Evolutionary conservation across 2,888 invertebrate species (phyloP).

Genomic region (Galerucella nymphaeae): DNA sequence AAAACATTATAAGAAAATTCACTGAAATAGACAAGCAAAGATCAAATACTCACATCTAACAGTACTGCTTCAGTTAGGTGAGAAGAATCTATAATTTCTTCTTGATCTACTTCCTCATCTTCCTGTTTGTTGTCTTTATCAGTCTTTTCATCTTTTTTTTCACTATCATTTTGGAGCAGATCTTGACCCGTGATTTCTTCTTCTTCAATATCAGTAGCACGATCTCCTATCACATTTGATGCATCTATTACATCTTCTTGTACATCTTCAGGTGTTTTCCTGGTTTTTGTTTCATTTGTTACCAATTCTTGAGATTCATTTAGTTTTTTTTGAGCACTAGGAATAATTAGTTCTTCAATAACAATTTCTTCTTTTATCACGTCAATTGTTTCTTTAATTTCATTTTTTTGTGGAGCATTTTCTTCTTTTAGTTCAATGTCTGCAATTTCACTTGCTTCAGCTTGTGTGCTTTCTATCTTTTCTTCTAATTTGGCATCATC

Average conservation of each 20-base stretch:
- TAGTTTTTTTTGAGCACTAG: background rate
- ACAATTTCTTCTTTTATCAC: slow-evolving; percentile 22
- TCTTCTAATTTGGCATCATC: slow-evolving; percentile 21
- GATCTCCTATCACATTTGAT: background rate
- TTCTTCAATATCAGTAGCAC: background rate
- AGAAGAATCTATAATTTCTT: slow-evolving; percentile 36
- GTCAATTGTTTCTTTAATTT: slow-evolving; percentile 15
- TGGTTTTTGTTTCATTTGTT: background rate
- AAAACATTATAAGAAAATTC: background rate
- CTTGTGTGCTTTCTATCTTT: background rate
- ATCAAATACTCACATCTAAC: slow-evolving; percentile 52
- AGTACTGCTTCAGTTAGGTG: slow-evolving; percentile 61
- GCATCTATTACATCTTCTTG: background rate
- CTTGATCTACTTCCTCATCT: slow-evolving; percentile 23
- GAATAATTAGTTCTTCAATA: slow-evolving; percentile 11
- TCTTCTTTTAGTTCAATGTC: background rate
- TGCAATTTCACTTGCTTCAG: background rate
- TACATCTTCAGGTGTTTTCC: background rate
- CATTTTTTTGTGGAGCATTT: slow-evolving; percentile 10
- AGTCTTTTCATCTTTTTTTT: slow-evolving; percentile 19
- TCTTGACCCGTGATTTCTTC: too few species aligned
- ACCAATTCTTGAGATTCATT: background rate
- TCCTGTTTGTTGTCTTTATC: slow-evolving; percentile 20
- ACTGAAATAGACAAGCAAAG: background rate
- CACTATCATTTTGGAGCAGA: background rate